Conservation (phyloP, 2,888 invertebrate species). For the Diarsia rubi region DNA sequence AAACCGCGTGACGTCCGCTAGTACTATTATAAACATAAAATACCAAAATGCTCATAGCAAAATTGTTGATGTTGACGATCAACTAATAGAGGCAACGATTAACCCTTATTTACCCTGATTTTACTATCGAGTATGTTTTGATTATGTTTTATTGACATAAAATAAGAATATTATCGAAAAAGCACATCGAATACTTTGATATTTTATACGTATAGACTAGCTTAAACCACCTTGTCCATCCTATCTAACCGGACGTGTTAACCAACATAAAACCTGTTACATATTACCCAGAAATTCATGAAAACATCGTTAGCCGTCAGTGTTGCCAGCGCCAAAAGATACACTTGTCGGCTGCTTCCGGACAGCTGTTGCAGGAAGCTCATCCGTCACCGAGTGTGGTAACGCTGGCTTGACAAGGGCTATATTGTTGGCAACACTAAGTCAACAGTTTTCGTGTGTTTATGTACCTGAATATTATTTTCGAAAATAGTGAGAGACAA, state of each 20-base stretch:
- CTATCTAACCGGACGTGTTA: neutral
- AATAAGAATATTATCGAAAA: neutral
- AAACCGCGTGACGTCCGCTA: neutral
- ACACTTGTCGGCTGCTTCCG: conserved; percentile 53
- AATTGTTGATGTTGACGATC: neutral
- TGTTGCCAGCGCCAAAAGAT: conserved; percentile 44
- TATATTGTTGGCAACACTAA: conserved; percentile 8
- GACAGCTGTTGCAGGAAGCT: conserved; percentile 56
- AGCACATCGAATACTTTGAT: too few species aligned
- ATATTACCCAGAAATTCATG: conserved; percentile 27
- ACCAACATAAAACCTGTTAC: conserved; percentile 2
- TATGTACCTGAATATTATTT: neutral
- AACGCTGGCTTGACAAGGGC: conserved; percentile 38
- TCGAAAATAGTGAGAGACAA: too few species aligned
- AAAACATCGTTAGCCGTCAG: conserved; percentile 34
- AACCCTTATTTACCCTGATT: too few species aligned
- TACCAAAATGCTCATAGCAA: neutral
- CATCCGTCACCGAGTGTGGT: conserved; percentile 59
- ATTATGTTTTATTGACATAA: too few species aligned
- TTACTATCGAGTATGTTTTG: too few species aligned
- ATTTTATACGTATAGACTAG: too few species aligned
- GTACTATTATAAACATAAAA: neutral
- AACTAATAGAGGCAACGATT: neutral
- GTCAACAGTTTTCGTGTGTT: neutral
- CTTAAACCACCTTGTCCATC: neutral